phyloP scores from a whole-genome alignment of 2,888 invertebrate species.

The Miltochrista miniata region DNA sequence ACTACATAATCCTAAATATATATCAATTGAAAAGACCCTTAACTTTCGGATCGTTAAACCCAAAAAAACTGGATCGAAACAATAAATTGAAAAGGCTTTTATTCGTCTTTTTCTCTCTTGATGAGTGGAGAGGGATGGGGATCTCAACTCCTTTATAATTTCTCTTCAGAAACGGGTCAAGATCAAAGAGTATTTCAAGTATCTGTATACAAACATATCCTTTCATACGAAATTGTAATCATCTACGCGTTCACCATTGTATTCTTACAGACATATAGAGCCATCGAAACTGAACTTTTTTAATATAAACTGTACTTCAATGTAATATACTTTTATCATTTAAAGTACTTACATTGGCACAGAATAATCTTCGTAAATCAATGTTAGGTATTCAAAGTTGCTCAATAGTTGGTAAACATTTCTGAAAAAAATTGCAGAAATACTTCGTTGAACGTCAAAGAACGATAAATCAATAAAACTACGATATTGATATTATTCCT shows the following conservation, averaged over 20 bases:
- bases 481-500: too few relatives aligned
- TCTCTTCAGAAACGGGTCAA: neutral
- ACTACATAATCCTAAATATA: neutral
- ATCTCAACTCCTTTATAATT: neutral
- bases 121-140: too few relatives aligned
- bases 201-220: neutral
- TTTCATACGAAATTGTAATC: slow-evolving; percentile 23
- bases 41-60: neutral
- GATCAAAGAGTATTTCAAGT: neutral
- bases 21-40: neutral
- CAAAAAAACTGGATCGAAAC: neutral
- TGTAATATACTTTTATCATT: too few relatives aligned
- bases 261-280: neutral
- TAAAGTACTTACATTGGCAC: too few relatives aligned
- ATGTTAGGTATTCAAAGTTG: too few relatives aligned
- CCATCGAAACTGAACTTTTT: slow-evolving; percentile 29
- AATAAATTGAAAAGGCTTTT: neutral
- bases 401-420: neutral
- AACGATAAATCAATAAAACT: too few relatives aligned
- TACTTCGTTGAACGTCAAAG: too few relatives aligned
- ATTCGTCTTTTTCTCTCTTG: neutral
- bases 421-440: neutral
- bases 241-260: neutral
- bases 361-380: too few relatives aligned
- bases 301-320: neutral